phyloP scores from a whole-genome alignment of 2,888 invertebrate species.

The Erebia palarica region DNA sequence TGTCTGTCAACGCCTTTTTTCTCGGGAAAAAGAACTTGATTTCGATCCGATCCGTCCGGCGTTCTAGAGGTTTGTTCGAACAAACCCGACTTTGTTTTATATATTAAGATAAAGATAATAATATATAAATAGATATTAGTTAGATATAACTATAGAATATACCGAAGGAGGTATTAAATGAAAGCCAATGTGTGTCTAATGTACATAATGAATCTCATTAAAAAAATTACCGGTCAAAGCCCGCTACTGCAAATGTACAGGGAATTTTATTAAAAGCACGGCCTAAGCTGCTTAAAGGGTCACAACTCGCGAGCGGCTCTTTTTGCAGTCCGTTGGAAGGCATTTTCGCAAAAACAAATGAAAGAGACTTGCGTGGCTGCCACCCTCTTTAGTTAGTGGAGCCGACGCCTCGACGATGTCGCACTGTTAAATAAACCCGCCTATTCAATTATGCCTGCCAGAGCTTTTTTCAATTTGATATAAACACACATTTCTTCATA shows the following conservation, averaged over 20 bases:
- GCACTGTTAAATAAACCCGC: conserved; percentile 39
- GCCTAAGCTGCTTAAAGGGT: conserved; percentile 40
- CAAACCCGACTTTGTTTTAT: too few species aligned
- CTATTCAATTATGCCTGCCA: conserved; percentile 11
- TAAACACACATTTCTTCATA: background rate
- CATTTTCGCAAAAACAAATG: conserved; percentile 47
- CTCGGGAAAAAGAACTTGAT: too few species aligned
- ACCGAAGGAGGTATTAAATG: conserved; percentile 7
- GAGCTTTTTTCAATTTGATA: background rate
- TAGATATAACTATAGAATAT: too few species aligned
- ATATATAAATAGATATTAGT: too few species aligned
- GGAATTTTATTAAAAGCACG: conserved; percentile 28
- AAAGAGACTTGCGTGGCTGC: conserved; percentile 48
- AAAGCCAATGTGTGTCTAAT: conserved; percentile 1
- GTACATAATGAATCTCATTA: conserved; percentile 22
- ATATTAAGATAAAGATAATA: too few species aligned
- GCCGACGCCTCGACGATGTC: conserved; percentile 39
- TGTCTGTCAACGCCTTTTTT: too few species aligned
- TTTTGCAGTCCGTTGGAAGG: conserved; percentile 39
- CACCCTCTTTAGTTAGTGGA: conserved; percentile 52
- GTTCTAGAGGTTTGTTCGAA: too few species aligned
- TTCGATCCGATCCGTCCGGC: too few species aligned
- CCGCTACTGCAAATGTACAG: conserved; percentile 27
- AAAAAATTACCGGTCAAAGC: conserved; percentile 30
- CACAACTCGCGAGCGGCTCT: conserved; percentile 32